A percentile compares a stretch with the other conserved stretches of the same genome.
These are phyloP conservation scores for Pristionchus pacificus DNA, from an alignment of 1,140 invertebrate genomes.

Conservation along the genomic window DNA sequence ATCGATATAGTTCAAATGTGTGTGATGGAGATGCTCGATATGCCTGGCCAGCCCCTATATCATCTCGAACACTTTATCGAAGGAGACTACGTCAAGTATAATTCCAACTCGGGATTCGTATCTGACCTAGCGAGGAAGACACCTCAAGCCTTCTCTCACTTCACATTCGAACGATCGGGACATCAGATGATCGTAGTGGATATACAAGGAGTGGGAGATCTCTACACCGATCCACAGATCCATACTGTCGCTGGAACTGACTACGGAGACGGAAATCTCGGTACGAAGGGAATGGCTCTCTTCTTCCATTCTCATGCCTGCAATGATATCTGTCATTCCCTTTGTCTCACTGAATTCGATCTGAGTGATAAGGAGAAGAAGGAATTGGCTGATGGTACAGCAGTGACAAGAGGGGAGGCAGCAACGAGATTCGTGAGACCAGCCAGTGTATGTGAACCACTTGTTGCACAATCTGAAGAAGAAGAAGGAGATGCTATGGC, in stretches of 20 bases:
- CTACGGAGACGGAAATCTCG: constrained; percentile 66
- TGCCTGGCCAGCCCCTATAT: constrained; percentile 62
- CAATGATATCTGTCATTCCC: constrained; percentile 64
- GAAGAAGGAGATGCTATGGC: constrained; percentile 39
- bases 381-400: neutral
- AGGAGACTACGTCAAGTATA: constrained; percentile 67
- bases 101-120: constrained; percentile 67
- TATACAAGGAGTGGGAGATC: constrained; percentile 67
- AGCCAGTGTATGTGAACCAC: constrained; percentile 26
- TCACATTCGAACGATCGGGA: constrained; percentile 67
- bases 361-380: constrained; percentile 48
- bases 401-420: constrained; percentile 48
- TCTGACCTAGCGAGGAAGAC: constrained; percentile 63
- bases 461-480: constrained; percentile 19
- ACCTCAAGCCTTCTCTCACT: constrained; percentile 67
- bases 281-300: constrained; percentile 65
- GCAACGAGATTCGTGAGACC: constrained; percentile 23
- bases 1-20: constrained; percentile 68
- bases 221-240: constrained; percentile 68
- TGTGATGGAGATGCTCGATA: constrained; percentile 63
- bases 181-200: constrained; percentile 67
- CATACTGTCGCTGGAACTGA: constrained; percentile 63
- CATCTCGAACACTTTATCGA: constrained; percentile 68
- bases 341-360: constrained; percentile 64
- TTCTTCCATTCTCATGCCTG: constrained; percentile 67